Base-by-base conservation (phyloP, 1,140 invertebrate genomes). In the Drosophila pectinifera region DNA sequence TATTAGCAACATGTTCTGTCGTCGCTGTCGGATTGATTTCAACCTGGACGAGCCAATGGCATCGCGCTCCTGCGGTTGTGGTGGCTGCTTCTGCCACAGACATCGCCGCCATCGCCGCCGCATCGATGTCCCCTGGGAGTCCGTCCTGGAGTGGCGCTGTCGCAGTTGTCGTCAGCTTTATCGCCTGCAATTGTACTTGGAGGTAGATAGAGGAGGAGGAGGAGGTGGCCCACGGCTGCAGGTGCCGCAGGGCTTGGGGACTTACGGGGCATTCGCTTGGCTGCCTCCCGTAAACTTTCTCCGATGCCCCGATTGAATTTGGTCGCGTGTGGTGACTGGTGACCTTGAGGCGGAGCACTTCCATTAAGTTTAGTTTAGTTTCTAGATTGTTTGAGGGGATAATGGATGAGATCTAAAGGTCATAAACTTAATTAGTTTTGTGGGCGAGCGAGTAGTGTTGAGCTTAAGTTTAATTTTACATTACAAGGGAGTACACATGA, bases 1-100 rank as follows among this genome's bases (percentile, higher is more conserved):
- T 88, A 88, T 89, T 80, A 81, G 74, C 80, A 79, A 49, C 56
- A 91, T 92, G 91, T 92, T 92, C 81, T 92, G 91, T 86, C 90
- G 88, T 70, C 86, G 84, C 65, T 92, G 91, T 46, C 89, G 91
- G 91, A 86, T 92, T 83, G 90, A 92, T 86, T 92, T 92, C 73
- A 70, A 56, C 34, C 38, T 31, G 53, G 61, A 54, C 14, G 77
- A 74, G 38, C 18, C 58, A 39, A 72, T 58, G 59, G 55, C 79
- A 54, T 74, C 73, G 43, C 91, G 90, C 57, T 70, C 76, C n/a
- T 84, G 81, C 54, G 81, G 75, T 16, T 92, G 91, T 51, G 28
- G 28, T 4, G 28, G 28, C 28, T 31, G 28, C 28, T 31, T 31
- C 28, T 31, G 28, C 28, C 5, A 28, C 24, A 76, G 72, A 8